These are phyloP conservation scores for Scaptomyza hsui DNA, from an alignment of 1,140 invertebrate genomes.

Conservation along the genomic window DNA sequence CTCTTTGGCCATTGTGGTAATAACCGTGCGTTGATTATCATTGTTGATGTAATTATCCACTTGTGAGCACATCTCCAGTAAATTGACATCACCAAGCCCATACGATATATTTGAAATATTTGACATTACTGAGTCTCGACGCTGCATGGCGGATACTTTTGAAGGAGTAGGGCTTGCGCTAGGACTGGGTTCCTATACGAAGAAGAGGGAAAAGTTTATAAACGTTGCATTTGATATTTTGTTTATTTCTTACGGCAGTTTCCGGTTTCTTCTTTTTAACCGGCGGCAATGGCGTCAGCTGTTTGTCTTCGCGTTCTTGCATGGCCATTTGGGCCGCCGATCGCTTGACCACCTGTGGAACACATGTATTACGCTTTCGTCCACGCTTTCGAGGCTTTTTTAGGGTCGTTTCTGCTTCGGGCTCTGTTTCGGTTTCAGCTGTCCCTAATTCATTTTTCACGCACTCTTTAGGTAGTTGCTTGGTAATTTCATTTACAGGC, in stretches of 20 bases:
- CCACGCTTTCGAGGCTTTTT: conserved; percentile 63
- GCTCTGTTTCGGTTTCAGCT: background rate
- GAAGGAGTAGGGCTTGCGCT: background rate
- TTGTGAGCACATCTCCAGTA: background rate
- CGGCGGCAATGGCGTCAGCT: conserved; percentile 50
- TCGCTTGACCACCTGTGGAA: conserved; percentile 72
- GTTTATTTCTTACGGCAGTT: conserved; percentile 26
- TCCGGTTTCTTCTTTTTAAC: conserved; percentile 45
- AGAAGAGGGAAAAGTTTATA: no score
- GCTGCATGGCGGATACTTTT: background rate
- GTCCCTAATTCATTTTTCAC: background rate
- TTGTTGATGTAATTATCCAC: conserved; percentile 32
- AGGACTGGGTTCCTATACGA: background rate
- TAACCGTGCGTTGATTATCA: conserved; percentile 24
- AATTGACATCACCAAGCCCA: conserved; percentile 2
- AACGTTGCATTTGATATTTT: no score
- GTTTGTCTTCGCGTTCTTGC: conserved; percentile 69
- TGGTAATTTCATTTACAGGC: background rate
- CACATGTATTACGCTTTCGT: conserved; percentile 69
- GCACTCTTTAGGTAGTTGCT: no score
- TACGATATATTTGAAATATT: conserved; percentile 13
- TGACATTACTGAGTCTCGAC: conserved; percentile 36
- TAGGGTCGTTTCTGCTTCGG: background rate
- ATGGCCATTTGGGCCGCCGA: conserved; percentile 66
- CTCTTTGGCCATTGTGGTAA: conserved; percentile 40